A percentile compares a stretch with the other conserved stretches of the same genome.
Conservation (phyloP, 2,888 invertebrate genomes). For the Fragum sueziense region DNA sequence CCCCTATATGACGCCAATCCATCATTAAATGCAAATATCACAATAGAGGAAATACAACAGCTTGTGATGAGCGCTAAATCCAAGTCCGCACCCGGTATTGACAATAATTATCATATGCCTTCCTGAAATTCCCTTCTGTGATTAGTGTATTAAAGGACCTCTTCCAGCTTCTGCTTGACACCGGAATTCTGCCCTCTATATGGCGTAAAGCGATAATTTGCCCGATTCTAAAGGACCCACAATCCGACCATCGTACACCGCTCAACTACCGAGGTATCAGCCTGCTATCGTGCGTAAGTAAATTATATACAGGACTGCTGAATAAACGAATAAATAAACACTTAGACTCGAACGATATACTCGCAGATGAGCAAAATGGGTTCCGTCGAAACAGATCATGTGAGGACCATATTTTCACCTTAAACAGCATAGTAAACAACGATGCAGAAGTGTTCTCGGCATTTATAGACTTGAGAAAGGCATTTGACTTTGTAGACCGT, state of each 20-base stretch:
- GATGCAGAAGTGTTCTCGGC: conserved; percentile 13
- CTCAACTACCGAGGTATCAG: conserved; percentile 25
- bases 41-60: conserved; percentile 19
- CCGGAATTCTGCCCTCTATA: conserved; percentile 23
- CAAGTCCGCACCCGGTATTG: conserved; percentile 19
- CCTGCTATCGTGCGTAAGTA: conserved; percentile 38
- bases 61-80: conserved; percentile 25
- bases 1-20: conserved; percentile 24
- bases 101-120: conserved; percentile 33
- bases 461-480: conserved; percentile 21
- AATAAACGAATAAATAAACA: conserved; percentile 30
- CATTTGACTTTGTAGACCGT: conserved; percentile 31
- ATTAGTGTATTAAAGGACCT: conserved; percentile 19
- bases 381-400: conserved; percentile 38
- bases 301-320: conserved; percentile 39
- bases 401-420: conserved; percentile 41
- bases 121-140: conserved; percentile 26
- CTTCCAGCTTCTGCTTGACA: conserved; percentile 36
- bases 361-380: conserved; percentile 46
- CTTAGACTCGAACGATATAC: conserved; percentile 27
- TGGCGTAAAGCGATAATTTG: conserved; percentile 34
- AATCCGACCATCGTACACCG: conserved; percentile 13
- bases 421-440: conserved; percentile 33
- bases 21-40: conserved; percentile 26
- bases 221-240: conserved; percentile 19